Percentiles rank a stretch among this genome's conserved stretches.
phyloP scores from a whole-genome alignment of 2,113 vertebrate species.

The Halcyon senegalensis region DNA sequence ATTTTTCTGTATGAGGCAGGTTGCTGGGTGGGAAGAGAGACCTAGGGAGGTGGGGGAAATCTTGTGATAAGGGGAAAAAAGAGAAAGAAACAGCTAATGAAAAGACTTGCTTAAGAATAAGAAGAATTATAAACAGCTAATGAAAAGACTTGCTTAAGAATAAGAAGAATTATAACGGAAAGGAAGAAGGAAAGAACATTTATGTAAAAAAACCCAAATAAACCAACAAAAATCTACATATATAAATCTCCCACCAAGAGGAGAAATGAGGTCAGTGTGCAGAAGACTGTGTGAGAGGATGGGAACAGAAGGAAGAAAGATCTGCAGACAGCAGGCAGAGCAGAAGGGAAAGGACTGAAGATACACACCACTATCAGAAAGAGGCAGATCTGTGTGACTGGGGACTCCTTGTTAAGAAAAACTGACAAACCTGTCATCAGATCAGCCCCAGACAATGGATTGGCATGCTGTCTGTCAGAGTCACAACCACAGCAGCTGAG shows the following conservation, averaged over 20 bases:
- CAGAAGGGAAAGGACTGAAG: slow-evolving; percentile 5
- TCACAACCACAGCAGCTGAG: neutral
- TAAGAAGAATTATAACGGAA: neutral
- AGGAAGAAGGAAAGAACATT: neutral
- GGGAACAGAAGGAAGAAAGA: neutral
- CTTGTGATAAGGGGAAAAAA: neutral
- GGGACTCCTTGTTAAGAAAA: neutral
- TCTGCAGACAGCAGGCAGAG: neutral
- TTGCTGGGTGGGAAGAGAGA: neutral
- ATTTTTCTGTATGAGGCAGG: neutral
- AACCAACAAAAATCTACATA: neutral
- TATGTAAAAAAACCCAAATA: neutral
- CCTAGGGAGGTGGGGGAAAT: neutral
- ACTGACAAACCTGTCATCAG: neutral
- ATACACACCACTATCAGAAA: neutral
- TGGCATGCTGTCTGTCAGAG: neutral
- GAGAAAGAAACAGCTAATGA: neutral
- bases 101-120: neutral
- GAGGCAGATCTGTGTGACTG: neutral
- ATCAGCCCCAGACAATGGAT: neutral
- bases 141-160: neutral
- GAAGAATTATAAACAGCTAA: neutral
- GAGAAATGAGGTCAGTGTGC: neutral
- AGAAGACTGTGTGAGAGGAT: neutral
- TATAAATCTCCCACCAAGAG: neutral